Conservation (phyloP, 2,113 vertebrate genomes). For the Sterrhoptilus dennistouni region DNA sequence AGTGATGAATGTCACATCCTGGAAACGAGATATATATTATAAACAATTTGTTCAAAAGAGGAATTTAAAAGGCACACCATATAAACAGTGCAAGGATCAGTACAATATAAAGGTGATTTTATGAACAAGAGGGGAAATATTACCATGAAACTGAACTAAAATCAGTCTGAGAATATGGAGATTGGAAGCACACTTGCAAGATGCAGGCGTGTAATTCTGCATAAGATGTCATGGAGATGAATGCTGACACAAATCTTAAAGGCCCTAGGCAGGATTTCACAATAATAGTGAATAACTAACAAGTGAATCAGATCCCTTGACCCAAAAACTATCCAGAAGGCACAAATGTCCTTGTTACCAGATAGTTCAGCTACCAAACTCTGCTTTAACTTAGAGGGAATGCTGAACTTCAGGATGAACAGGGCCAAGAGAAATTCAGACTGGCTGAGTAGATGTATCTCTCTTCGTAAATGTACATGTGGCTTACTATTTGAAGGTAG, state of each 20-base stretch:
- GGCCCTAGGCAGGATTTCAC: constrained; percentile 35
- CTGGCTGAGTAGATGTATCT: not conserved
- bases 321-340: constrained; percentile 39
- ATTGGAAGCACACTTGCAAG: not conserved
- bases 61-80: not conserved
- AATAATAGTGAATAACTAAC: constrained; percentile 26
- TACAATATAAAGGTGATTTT: not conserved
- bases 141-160: not conserved
- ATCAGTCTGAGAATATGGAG: not conserved
- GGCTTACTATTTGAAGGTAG: not conserved
- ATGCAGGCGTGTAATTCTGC: not conserved
- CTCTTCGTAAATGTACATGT: not conserved
- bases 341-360: constrained; percentile 21
- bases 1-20: not conserved
- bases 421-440: not conserved
- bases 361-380: not conserved
- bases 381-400: not conserved
- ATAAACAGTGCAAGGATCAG: not conserved
- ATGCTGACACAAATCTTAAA: constrained; percentile 36
- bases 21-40: not conserved
- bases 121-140: not conserved
- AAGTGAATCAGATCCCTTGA: not conserved
- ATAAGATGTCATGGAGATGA: not conserved
- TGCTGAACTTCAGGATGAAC: not conserved
- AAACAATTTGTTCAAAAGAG: not conserved